These are phyloP conservation scores for Microcebus griseorufus DNA, from an alignment of 2,113 vertebrate species.

Conservation along the genomic window DNA sequence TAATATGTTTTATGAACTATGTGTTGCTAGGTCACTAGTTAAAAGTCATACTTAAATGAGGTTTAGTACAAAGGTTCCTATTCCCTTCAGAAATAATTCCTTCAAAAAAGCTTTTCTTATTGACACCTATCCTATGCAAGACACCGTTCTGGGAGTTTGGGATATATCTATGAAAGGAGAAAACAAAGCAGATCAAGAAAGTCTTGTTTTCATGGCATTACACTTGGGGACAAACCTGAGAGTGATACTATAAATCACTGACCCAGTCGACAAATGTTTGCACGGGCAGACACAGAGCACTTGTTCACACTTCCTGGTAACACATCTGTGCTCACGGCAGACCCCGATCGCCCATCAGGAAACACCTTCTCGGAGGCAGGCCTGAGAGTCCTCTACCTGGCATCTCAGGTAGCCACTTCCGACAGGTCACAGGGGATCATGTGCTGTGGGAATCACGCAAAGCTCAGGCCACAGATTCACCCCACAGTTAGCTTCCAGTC, in stretches of 20 bases:
- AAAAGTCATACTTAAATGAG: background rate
- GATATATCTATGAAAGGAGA: background rate
- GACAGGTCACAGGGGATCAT: background rate
- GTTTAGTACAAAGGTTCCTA: background rate
- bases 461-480: background rate
- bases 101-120: background rate
- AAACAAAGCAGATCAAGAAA: background rate
- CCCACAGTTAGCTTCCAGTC: background rate
- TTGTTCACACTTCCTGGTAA: no score
- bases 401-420: background rate
- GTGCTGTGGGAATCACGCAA: background rate
- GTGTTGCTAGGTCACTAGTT: background rate
- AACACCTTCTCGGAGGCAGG: background rate
- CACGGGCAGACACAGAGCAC: background rate
- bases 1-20: background rate
- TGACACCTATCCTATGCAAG: background rate
- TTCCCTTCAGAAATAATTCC: background rate
- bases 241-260: background rate
- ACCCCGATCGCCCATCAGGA: background rate
- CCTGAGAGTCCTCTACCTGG: background rate
- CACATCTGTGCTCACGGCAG: accelerated
- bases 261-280: background rate
- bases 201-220: background rate
- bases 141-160: background rate
- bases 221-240: background rate